Base-by-base conservation (phyloP, 2,888 invertebrate species). In the Flexamia atlantica region DNA sequence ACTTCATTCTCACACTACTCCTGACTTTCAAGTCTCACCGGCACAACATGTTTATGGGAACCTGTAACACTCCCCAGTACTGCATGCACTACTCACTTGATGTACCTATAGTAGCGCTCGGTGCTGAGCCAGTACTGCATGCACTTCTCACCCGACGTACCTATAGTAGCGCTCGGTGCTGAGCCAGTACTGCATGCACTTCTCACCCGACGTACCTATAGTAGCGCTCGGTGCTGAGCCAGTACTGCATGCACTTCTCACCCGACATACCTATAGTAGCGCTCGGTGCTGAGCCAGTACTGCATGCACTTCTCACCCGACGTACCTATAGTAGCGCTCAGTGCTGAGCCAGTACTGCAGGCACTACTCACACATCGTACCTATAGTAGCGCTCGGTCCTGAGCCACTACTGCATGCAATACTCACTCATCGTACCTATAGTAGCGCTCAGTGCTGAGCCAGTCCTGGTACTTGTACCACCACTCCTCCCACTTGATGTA, bases 281-380 rank as follows among this genome's bases (percentile, higher is more conserved):
- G 92, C 89, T 95, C 95, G 17, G 94, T 93, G 87, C 97, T 96
- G 88, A 97, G 90, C 97, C 97, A 97, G 90, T 97, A 97, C 90
- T 97, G 96, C 91, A 97, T 97, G 97, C 97, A 97, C 97, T 97
- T 97, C 89, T 97, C 97, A 90, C 97, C 97, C 97, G 97, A 97
- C 90, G 97, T 97, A 85, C n/a, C 57, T 2, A 90, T 95, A 95
- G 40, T 94, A 95, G 64, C 95, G 92, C 89, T 95, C 95, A n/a
- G 94, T 93, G 87, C 97, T 96, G 88, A 97, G 90, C 97, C 97
- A 97, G 90, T 97, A 97, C 90, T 97, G 96, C 88, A 95, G 95
- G 91, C 97, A 97, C 97, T 97, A 97, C 97, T 95, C 95, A 95
- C 74, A 94, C 93, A 89, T 95, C 95, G 3, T 57, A 20, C n/a